These are phyloP conservation scores for Pachypanchax playfairii DNA, from an alignment of 2,113 vertebrate genomes.

Conservation along the genomic window DNA sequence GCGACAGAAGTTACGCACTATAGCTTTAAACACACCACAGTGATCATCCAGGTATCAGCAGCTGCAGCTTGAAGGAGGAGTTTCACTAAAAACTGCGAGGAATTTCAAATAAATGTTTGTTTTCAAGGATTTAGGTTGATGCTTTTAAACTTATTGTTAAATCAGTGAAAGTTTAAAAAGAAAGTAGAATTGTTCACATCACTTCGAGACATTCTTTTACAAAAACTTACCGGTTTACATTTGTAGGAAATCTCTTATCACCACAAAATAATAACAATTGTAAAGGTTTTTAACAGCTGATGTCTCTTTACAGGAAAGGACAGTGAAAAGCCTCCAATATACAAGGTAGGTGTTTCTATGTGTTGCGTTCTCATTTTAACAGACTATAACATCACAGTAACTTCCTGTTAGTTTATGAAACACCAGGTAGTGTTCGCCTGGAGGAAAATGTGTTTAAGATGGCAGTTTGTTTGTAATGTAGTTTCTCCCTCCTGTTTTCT, in stretches of 20 bases:
- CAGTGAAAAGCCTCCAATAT: conserved; percentile 58
- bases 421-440: background rate
- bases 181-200: too few relatives aligned
- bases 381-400: background rate
- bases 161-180: too few relatives aligned
- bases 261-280: too few relatives aligned
- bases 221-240: too few relatives aligned
- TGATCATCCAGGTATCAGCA: conserved; percentile 10
- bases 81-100: background rate
- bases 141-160: too few relatives aligned
- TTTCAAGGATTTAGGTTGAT: too few relatives aligned
- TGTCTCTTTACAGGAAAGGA: conserved; percentile 56
- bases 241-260: too few relatives aligned
- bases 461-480: background rate
- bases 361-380: background rate
- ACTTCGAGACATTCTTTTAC: too few relatives aligned
- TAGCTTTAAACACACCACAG: too few relatives aligned
- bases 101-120: background rate
- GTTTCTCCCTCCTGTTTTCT: background rate
- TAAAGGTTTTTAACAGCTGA: too few relatives aligned
- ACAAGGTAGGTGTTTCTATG: conserved; percentile 64
- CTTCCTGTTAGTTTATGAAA: background rate
- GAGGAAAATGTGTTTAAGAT: background rate
- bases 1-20: too few relatives aligned
- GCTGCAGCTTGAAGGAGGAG: too few relatives aligned